These are phyloP conservation scores for Sisor rabdophorus DNA, from an alignment of 2,113 vertebrate species.

Conservation along the genomic window DNA sequence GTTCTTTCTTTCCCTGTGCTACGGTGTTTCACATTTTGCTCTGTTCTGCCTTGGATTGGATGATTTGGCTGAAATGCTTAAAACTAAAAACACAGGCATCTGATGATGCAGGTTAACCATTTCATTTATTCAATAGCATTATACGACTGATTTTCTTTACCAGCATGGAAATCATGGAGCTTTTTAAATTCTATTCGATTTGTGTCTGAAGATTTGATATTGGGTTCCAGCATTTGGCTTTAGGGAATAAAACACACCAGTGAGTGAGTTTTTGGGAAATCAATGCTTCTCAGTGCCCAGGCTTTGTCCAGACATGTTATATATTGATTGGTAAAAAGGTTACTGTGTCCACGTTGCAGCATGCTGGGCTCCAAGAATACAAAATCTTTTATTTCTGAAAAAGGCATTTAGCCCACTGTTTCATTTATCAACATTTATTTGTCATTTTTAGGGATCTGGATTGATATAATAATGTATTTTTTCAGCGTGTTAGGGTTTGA, in stretches of 20 bases:
- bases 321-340: constrained; percentile 37
- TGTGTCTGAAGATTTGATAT: constrained; percentile 29
- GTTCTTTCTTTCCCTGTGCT: background rate
- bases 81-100: background rate
- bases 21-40: background rate
- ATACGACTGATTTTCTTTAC: background rate
- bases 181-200: constrained; percentile 14
- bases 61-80: background rate
- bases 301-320: constrained; percentile 41
- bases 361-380: constrained; percentile 25
- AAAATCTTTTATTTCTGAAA: constrained; percentile 24
- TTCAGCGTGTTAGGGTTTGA: background rate
- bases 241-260: constrained; percentile 33
- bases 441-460: constrained; percentile 16
- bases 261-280: constrained; percentile 35
- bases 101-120: background rate
- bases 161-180: background rate
- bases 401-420: constrained; percentile 11
- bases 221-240: constrained; percentile 27
- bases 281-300: constrained; percentile 40
- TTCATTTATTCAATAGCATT: background rate
- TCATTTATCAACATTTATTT: constrained; percentile 24
- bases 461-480: background rate
- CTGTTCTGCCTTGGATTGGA: background rate
- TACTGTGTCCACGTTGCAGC: constrained; percentile 35